Conservation (phyloP, 92 coral and sea anemone species). For the Pocillopora grandis region DNA sequence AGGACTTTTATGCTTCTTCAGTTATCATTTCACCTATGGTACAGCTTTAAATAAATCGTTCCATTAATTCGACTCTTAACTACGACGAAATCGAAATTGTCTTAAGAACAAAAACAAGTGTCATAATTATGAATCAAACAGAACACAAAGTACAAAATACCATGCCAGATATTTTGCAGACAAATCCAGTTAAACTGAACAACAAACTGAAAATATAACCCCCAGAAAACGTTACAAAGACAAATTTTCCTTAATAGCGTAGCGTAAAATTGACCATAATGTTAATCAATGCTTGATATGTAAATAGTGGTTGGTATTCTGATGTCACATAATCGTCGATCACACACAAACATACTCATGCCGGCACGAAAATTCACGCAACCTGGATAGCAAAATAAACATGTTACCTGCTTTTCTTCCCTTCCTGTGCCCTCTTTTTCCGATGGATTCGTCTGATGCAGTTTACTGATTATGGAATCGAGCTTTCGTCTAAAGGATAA, state of each 20-base stretch:
- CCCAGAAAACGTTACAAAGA: background rate
- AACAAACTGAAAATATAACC: background rate
- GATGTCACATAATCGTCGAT: constrained; percentile 1
- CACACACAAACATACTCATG: constrained; percentile 22
- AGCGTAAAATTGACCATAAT: background rate
- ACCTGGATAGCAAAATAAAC: constrained; percentile 8
- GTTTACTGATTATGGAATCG: constrained; percentile 79
- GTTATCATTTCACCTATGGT: too few species aligned
- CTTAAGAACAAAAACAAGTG: too few species aligned
- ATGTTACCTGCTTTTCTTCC: constrained; percentile 44
- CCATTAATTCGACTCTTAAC: too few species aligned
- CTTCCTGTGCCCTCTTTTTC: constrained; percentile 35
- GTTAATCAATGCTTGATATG: constrained; percentile 8
- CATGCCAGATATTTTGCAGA: background rate
- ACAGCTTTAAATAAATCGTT: too few species aligned
- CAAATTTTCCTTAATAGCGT: background rate
- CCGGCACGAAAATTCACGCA: constrained; percentile 27
- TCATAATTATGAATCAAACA: too few species aligned
- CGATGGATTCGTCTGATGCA: constrained; percentile 42
- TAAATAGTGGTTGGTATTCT: background rate
- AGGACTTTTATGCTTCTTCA: too few species aligned
- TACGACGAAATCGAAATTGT: too few species aligned
- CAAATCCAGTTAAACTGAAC: background rate
- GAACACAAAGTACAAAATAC: background rate
- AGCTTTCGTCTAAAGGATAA: constrained; percentile 65